Evolutionary conservation across 2,888 invertebrate species (phyloP).

Genomic region (Linnaemya vulpina): DNA sequence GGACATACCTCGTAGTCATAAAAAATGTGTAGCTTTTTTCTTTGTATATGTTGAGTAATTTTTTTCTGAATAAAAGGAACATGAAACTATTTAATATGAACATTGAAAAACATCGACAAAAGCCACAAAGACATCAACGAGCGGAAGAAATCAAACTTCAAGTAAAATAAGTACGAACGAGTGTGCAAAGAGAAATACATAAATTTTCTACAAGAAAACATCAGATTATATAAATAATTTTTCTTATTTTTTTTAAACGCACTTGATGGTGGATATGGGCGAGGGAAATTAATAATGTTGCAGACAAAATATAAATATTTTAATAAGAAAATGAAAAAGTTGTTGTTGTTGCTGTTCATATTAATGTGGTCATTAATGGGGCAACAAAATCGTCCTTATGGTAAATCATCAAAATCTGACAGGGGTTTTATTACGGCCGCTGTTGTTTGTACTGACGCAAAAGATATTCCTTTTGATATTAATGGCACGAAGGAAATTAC

Average conservation of each 20-base stretch:
- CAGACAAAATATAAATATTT: slow-evolving; percentile 71
- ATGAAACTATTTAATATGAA: slow-evolving; percentile 38
- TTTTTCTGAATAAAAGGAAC: slow-evolving; percentile 36
- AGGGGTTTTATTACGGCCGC: slow-evolving; percentile 24
- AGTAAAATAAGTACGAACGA: neutral
- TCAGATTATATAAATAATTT: slow-evolving; percentile 29
- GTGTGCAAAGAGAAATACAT: neutral
- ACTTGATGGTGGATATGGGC: neutral
- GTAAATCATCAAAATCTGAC: slow-evolving; percentile 54
- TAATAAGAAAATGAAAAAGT: slow-evolving; percentile 74
- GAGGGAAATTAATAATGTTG: slow-evolving; percentile 65
- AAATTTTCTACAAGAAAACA: slow-evolving; percentile 24
- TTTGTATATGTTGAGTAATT: neutral
- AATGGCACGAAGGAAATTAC: slow-evolving; percentile 7
- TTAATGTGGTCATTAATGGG: slow-evolving; percentile 73
- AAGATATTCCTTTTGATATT: slow-evolving; percentile 32
- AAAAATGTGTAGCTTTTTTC: neutral
- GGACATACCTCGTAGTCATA: neutral
- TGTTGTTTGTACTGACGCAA: neutral
- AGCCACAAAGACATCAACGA: slow-evolving; percentile 24
- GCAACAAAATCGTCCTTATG: slow-evolving; percentile 63
- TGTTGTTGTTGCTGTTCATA: slow-evolving; percentile 68
- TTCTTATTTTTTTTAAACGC: too few relatives aligned
- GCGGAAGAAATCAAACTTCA: slow-evolving; percentile 16
- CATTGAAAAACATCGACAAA: slow-evolving; percentile 19